Conservation (phyloP, 2,888 invertebrate species). For the Epinotia brunnichana region DNA sequence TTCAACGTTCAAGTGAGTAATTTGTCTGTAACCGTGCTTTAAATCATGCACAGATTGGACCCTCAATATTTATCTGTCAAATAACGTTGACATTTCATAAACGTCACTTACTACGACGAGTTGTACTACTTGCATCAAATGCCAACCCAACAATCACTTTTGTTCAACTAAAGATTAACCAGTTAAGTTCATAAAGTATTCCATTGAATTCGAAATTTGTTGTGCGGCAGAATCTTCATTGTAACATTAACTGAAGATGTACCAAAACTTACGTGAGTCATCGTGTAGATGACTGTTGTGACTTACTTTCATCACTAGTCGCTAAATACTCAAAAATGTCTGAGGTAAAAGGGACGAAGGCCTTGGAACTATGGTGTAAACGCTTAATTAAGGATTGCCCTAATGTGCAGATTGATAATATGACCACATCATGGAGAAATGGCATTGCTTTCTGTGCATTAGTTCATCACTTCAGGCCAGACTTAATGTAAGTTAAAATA, state of each 20-base stretch:
- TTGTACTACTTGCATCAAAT: conserved; percentile 32
- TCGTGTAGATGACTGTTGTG: conserved; percentile 46
- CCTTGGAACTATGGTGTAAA: conserved; percentile 96
- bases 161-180: conserved; percentile 25
- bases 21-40: too few relatives aligned
- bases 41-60: conserved; percentile 11
- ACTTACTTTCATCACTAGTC: conserved; percentile 47
- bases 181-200: conserved; percentile 16
- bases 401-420: conserved; percentile 95
- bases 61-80: conserved; percentile 1
- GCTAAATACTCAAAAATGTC: conserved; percentile 83
- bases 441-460: conserved; percentile 98
- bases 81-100: conserved; percentile 26
- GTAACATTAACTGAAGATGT: conserved; percentile 21
- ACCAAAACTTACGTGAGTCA: conserved; percentile 51
- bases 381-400: conserved; percentile 94
- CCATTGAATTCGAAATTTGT: conserved; percentile 20
- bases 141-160: conserved; percentile 44
- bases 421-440: conserved; percentile 98
- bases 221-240: conserved; percentile 12
- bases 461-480: conserved; percentile 97
- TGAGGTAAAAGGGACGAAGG: conserved; percentile 94
- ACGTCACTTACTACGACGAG: conserved; percentile 30
- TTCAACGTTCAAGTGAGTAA: too few relatives aligned
- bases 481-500: conserved; percentile 92